Evolutionary conservation across 2,797 vertebrate genomes (phyloP), one percentile per base, ranked within the genome.

Genomic region (Hapalemur alaotrensis): DNA sequence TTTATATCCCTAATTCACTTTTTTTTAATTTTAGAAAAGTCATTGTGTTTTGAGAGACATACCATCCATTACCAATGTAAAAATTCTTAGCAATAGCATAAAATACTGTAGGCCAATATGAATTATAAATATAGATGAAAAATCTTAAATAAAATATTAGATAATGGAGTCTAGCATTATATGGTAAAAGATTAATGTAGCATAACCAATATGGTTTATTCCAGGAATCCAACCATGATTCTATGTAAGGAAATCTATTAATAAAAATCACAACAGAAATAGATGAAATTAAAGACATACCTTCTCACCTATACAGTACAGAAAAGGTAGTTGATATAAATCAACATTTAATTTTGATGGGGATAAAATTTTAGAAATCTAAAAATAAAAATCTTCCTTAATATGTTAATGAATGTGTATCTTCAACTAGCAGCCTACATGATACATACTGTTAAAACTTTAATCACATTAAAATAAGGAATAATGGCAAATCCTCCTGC

Each of bases 81-180:
- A 73, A 41, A 54, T 20, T 72, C 5, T 75, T 50, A 85, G 7
- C 20, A 81, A 17, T 43, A 63, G 18, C 75, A 89, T 30, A 85
- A 59, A 50, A 63, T 89, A 78, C 2, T 87, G 54, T 15, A 79
- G 30, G 54, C 48, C 18, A 80, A 88, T 61, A 75, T 91, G 13
- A 91, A 89, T 88, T 93, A 91, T 61, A 93, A 54, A 57, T 92
- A 72, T 41, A 86, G 52, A 67, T 65, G 43, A 59, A 95, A 91
- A 75, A 65, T 81, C 18, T 38, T 95, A 92, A 94, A 92, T 87
- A 95, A 86, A 92, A 92, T 93, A 91, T 93, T 82, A 94, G n/a
- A 67, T 81, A 86, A 92, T 67, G 28, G 54, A 90, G 2, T 69
- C 22, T 61, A 90, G 35, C 12, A 63, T 17, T 89, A 38, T 85